These are phyloP conservation scores for Oncopodura yosiiana DNA, from an alignment of 1,140 invertebrate species.

Conservation along the genomic window DNA sequence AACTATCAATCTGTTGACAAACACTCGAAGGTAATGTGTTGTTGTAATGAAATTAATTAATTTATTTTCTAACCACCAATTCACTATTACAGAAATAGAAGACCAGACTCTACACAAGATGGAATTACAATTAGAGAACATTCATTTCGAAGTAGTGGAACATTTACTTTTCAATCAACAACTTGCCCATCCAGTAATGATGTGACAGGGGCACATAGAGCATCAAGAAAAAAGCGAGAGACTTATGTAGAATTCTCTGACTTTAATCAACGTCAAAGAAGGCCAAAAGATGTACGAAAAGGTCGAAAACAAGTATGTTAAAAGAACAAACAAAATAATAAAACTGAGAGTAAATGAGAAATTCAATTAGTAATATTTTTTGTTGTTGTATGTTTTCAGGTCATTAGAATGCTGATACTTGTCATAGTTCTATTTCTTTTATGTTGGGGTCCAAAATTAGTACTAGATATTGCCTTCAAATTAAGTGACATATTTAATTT, in stretches of 20 bases:
- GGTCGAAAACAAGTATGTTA: slow-evolving; percentile 36
- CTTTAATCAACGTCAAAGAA: no score
- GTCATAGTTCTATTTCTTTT: slow-evolving; percentile 36
- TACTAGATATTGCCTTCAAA: slow-evolving; percentile 7
- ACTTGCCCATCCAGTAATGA: no score
- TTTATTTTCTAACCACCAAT: background rate
- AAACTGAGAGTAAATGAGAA: background rate
- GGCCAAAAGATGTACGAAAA: slow-evolving; percentile 36
- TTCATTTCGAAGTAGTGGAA: no score
- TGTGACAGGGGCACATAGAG: no score
- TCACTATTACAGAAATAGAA: background rate
- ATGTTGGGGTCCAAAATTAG: slow-evolving; percentile 32
- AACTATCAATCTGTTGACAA: slow-evolving; percentile 42
- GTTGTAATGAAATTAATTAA: background rate
- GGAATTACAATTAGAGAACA: no score
- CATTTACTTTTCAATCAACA: no score
- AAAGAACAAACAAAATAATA: background rate
- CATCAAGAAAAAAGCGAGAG: no score
- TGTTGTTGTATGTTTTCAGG: slow-evolving; percentile 21
- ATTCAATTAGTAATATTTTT: no score
- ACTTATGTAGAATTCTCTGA: no score
- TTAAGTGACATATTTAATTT: slow-evolving; percentile 26
- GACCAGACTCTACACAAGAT: no score
- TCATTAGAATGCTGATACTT: slow-evolving; percentile 40
- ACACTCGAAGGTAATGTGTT: slow-evolving; percentile 35